These are phyloP conservation scores for Manis javanica DNA, from an alignment of 2,797 vertebrate species.

Conservation along the genomic window DNA sequence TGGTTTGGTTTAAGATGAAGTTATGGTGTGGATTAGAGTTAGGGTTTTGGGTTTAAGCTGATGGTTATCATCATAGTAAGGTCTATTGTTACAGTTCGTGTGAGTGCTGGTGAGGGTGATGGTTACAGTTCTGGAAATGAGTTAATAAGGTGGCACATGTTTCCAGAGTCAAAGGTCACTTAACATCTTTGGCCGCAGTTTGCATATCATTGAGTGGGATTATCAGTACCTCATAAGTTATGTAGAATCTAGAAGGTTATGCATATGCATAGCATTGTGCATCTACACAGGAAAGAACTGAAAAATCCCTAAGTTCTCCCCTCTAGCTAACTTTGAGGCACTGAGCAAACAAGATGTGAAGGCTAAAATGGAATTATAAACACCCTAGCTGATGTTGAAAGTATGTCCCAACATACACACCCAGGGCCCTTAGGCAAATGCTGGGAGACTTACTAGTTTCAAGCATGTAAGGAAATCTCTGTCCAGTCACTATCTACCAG, in stretches of 20 bases:
- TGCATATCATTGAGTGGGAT: not conserved
- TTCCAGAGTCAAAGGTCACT: not conserved
- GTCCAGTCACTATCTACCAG: not conserved
- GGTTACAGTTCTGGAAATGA: too few species aligned
- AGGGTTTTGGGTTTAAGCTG: too few species aligned
- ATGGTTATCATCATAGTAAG: too few species aligned
- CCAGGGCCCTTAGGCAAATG: not conserved
- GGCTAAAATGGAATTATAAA: not conserved
- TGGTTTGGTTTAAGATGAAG: too few species aligned
- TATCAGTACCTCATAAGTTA: not conserved
- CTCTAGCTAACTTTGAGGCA: not conserved
- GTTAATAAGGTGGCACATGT: too few species aligned
- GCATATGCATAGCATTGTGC: fast-evolving
- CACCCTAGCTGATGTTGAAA: not conserved
- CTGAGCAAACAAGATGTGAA: not conserved
- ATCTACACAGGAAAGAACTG: not conserved
- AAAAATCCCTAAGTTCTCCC: not conserved
- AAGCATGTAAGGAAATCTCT: not conserved
- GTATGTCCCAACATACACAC: not conserved
- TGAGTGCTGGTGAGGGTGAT: too few species aligned
- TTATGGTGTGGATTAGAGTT: too few species aligned
- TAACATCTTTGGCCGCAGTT: not conserved
- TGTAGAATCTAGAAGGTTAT: not conserved
- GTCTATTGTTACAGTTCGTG: too few species aligned
- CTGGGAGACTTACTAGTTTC: not conserved